phyloP scores from a whole-genome alignment of 2,113 vertebrate species.

The Peromyscus californicus region DNA sequence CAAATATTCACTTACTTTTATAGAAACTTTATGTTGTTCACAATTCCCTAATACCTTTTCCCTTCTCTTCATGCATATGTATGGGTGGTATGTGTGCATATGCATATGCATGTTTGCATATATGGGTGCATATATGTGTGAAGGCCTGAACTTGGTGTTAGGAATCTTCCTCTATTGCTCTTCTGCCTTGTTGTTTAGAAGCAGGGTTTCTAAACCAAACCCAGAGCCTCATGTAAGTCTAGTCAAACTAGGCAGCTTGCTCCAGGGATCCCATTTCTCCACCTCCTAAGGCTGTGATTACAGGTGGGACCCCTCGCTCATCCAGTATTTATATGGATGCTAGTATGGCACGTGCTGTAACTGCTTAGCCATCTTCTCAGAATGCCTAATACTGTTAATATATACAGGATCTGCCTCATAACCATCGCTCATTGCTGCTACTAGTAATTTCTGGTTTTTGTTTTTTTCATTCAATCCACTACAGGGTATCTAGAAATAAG shows the following conservation, averaged over 20 bases:
- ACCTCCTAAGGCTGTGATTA: neutral
- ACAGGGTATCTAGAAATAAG: neutral
- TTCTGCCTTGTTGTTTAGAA: neutral
- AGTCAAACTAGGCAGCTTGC: neutral
- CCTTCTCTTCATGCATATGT: neutral
- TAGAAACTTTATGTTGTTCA: neutral
- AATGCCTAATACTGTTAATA: neutral
- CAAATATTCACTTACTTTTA: neutral
- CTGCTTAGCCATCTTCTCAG: neutral
- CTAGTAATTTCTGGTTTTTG: neutral
- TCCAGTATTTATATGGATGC: neutral
- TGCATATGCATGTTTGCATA: neutral
- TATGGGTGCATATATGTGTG: neutral
- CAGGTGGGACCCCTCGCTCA: neutral
- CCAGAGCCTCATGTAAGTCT: neutral
- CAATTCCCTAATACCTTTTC: neutral
- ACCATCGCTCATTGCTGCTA: neutral
- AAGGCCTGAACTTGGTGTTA: neutral
- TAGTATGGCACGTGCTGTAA: neutral
- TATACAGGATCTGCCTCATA: neutral
- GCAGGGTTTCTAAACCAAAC: neutral
- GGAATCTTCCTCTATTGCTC: neutral
- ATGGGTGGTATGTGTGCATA: neutral
- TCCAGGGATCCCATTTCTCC: neutral
- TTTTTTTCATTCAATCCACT: neutral